Conservation (phyloP, 1,140 invertebrate species). For the Eriocheir sinensis region DNA sequence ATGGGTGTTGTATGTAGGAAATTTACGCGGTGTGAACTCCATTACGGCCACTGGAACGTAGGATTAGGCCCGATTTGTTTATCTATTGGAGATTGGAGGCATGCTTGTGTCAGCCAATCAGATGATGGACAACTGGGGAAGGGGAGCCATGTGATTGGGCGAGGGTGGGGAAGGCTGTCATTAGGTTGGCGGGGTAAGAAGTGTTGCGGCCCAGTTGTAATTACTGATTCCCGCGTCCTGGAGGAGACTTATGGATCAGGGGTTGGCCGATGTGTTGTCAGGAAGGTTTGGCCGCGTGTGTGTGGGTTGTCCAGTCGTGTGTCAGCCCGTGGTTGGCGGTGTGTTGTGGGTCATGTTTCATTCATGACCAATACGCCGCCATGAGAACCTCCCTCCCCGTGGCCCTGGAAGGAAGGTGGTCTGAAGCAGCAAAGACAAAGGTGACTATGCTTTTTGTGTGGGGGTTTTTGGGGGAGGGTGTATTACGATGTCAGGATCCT, state of each 20-base stretch:
- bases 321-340: neutral
- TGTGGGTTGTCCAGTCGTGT: neutral
- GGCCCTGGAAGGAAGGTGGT: no score
- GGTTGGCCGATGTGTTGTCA: neutral
- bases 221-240: neutral
- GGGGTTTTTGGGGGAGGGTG: neutral
- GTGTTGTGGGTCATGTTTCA: neutral
- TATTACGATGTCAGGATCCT: neutral
- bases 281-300: neutral
- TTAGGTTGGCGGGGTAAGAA: neutral
- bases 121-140: neutral
- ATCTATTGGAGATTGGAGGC: slow-evolving; percentile 1
- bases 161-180: neutral
- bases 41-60: neutral
- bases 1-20: neutral
- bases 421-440: no score
- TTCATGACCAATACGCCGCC: neutral
- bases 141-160: neutral
- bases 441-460: no score
- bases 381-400: neutral
- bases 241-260: neutral
- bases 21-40: neutral
- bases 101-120: neutral
- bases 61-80: neutral
- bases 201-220: neutral